Evolutionary conservation across 2,797 vertebrate species (phyloP).

Genomic region (Phylloscopus collybita): DNA sequence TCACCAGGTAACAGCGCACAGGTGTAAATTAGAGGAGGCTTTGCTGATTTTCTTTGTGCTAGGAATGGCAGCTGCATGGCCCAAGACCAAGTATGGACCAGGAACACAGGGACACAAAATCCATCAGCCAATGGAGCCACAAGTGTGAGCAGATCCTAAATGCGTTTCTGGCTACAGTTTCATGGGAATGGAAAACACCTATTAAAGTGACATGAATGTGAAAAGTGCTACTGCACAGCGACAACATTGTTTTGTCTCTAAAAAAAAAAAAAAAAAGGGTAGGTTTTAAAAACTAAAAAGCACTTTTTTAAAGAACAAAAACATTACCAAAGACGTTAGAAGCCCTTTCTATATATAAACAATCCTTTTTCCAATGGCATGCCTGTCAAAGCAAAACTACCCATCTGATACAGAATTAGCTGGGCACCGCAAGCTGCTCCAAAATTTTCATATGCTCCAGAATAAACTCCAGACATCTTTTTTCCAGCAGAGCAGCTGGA

Average conservation of each 20-base stretch:
- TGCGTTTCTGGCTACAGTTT: background rate
- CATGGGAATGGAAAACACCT: background rate
- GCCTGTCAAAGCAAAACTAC: constrained; percentile 33
- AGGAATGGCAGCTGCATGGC: background rate
- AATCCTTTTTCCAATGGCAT: constrained; percentile 29
- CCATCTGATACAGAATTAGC: constrained; percentile 51
- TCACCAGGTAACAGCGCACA: background rate
- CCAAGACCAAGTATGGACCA: background rate
- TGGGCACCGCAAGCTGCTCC: constrained; percentile 5
- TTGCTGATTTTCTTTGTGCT: background rate
- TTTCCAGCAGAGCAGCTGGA: constrained; percentile 56
- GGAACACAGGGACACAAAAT: background rate
- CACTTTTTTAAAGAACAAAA: background rate
- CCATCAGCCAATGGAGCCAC: background rate
- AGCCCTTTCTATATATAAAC: constrained; percentile 38
- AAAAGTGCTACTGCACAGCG: background rate
- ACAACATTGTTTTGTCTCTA: background rate
- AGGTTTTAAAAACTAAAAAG: background rate
- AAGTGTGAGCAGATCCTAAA: background rate
- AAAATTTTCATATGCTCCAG: constrained; percentile 57
- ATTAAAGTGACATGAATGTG: background rate
- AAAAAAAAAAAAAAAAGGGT: background rate
- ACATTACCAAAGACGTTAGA: background rate
- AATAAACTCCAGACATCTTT: constrained; percentile 56
- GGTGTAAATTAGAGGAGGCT: background rate